Conservation (phyloP, 2,113 vertebrate genomes). For the Oceanodroma tethys region DNA sequence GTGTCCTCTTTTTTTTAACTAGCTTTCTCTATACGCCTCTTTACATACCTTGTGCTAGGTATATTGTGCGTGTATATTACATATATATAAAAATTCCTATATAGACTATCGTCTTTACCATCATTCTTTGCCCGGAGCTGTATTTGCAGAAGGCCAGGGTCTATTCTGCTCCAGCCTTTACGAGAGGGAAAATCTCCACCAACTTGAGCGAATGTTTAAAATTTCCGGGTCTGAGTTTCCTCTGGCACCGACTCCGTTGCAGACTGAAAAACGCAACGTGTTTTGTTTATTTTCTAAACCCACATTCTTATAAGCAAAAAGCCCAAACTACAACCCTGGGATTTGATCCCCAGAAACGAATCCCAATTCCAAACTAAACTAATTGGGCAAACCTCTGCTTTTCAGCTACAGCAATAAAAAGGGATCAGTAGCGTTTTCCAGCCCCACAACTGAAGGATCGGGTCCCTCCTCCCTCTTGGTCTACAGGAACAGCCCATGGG, state of each 20-base stretch:
- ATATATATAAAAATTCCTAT: accelerated
- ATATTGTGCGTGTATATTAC: accelerated
- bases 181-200: neutral
- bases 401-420: neutral
- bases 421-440: neutral
- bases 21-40: too few relatives aligned
- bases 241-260: neutral
- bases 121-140: neutral
- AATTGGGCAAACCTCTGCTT: neutral
- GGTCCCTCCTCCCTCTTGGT: neutral
- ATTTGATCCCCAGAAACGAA: neutral
- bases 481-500: neutral
- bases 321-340: neutral
- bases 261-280: neutral
- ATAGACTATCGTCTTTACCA: neutral
- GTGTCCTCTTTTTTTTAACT: neutral
- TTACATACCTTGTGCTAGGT: neutral
- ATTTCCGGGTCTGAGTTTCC: neutral
- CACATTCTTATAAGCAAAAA: neutral
- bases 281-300: constrained; percentile 4
- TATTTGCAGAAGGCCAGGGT: neutral
- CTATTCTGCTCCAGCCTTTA: neutral
- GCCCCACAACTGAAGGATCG: neutral
- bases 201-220: neutral
- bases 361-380: neutral